A percentile compares a stretch with the other conserved stretches of the same genome.
phyloP scores from a whole-genome alignment of 2,888 invertebrate species.

The Cordilura impudica region DNA sequence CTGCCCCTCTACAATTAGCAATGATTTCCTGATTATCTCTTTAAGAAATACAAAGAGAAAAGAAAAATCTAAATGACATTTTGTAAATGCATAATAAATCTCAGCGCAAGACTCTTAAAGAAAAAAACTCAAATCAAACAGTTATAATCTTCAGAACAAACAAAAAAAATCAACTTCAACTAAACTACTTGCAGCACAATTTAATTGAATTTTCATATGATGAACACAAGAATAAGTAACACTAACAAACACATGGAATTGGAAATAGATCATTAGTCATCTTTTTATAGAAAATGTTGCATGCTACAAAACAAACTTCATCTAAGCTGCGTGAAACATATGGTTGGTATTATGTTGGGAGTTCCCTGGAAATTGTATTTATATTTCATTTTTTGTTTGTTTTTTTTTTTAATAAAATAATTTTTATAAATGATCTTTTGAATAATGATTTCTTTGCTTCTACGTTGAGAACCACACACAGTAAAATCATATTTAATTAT shows the following conservation, averaged over 20 bases:
- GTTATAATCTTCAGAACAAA: slow-evolving; percentile 30
- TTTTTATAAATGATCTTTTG: slow-evolving; percentile 61
- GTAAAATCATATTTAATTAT: slow-evolving; percentile 57
- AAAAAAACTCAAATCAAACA: slow-evolving; percentile 39
- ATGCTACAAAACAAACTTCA: slow-evolving; percentile 9
- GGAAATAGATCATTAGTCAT: slow-evolving; percentile 59
- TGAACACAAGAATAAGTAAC: slow-evolving; percentile 15
- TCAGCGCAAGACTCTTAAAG: slow-evolving; percentile 13
- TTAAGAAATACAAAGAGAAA: neutral
- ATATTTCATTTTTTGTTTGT: no score
- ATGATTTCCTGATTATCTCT: slow-evolving; percentile 41
- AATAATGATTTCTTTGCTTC: slow-evolving; percentile 31
- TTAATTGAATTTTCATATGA: slow-evolving; percentile 57
- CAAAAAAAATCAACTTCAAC: slow-evolving; percentile 10
- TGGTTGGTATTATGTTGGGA: slow-evolving; percentile 30
- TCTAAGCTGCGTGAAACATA: slow-evolving; percentile 29
- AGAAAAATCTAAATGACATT: slow-evolving; percentile 46
- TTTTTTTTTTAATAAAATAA: slow-evolving; percentile 23
- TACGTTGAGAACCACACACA: slow-evolving; percentile 16
- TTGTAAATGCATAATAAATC: slow-evolving; percentile 57
- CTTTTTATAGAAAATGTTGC: slow-evolving; percentile 24
- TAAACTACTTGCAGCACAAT: slow-evolving; percentile 43
- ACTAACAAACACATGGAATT: slow-evolving; percentile 33
- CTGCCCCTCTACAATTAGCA: slow-evolving; percentile 18
- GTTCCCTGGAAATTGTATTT: slow-evolving; percentile 25